phyloP scores from a whole-genome alignment of 2,113 vertebrate species.

The Corynorhinus townsendii region DNA sequence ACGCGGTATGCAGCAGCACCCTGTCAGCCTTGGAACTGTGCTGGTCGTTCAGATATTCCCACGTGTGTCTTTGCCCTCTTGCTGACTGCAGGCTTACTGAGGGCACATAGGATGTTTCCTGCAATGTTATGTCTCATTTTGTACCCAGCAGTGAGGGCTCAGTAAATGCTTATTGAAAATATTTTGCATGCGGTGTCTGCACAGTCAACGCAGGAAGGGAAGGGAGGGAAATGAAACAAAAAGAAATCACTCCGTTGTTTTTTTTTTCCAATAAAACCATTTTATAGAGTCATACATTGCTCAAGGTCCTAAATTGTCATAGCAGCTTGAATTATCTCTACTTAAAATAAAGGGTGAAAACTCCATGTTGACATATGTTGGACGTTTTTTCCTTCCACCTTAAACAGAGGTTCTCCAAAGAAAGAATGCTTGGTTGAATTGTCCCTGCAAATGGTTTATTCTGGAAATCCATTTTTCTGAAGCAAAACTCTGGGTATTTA shows the following conservation, averaged over 20 bases:
- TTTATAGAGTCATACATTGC: conserved; percentile 51
- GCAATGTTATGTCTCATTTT: conserved; percentile 13
- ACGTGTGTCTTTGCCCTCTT: neutral
- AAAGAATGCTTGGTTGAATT: conserved; percentile 50
- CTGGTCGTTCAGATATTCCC: neutral
- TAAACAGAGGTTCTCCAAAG: conserved; percentile 48
- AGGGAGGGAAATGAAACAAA: neutral
- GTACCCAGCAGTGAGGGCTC: neutral
- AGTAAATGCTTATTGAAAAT: neutral
- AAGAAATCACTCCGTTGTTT: conserved; percentile 35
- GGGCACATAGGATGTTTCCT: conserved; percentile 1
- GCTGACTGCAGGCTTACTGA: neutral
- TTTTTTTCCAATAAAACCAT: conserved; percentile 54
- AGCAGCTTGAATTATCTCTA: neutral
- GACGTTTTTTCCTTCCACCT: neutral
- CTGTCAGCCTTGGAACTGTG: neutral
- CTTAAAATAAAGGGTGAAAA: conserved; percentile 9
- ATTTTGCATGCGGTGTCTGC: conserved; percentile 38
- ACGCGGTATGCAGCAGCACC: neutral
- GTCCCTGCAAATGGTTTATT: conserved; percentile 59
- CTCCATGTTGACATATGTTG: neutral
- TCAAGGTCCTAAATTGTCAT: conserved; percentile 23
- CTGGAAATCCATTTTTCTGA: conserved; percentile 63
- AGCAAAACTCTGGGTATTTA: conserved; percentile 64
- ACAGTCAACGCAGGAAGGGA: neutral